Conservation (phyloP, 2,888 invertebrate genomes). For the Listrodromus nycthemerus region DNA sequence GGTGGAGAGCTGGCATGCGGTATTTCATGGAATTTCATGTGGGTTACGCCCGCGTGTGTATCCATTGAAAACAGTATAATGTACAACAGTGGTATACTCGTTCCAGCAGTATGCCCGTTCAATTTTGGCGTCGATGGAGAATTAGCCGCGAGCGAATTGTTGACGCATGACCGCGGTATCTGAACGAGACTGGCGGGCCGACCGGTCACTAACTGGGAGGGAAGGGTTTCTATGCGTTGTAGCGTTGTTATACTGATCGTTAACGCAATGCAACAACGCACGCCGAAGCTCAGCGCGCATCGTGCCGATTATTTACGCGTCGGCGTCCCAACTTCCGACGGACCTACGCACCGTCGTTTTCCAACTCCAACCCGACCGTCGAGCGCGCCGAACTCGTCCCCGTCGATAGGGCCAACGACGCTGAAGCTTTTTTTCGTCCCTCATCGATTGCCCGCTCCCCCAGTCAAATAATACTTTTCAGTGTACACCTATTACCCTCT, state of each 20-base stretch:
- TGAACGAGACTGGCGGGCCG: constrained; percentile 40
- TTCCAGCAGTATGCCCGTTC: constrained; percentile 28
- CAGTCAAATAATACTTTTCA: constrained; percentile 65
- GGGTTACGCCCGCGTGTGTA: not conserved
- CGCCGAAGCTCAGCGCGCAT: constrained; percentile 6
- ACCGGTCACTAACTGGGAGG: not conserved
- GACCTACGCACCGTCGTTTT: constrained; percentile 47
- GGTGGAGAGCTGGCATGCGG: not conserved
- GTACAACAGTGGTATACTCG: not conserved
- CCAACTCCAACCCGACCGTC: constrained; percentile 15
- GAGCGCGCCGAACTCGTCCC: not conserved
- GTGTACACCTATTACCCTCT: constrained; percentile 57
- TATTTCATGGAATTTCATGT: constrained; percentile 1
- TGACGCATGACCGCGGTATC: constrained; percentile 51
- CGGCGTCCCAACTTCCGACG: constrained; percentile 66
- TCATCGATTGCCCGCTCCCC: constrained; percentile 52
- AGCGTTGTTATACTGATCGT: constrained; percentile 69
- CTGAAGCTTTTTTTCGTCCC: constrained; percentile 47
- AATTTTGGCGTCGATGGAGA: constrained; percentile 51
- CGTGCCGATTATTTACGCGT: constrained; percentile 76
- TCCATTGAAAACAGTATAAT: constrained; percentile 7
- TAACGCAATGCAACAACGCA: constrained; percentile 62
- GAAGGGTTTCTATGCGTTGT: not conserved
- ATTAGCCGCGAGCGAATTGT: constrained; percentile 57
- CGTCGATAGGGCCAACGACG: constrained; percentile 2